Base-by-base conservation (phyloP, 2,113 vertebrate genomes). In the Coptodon bakossiorum region DNA sequence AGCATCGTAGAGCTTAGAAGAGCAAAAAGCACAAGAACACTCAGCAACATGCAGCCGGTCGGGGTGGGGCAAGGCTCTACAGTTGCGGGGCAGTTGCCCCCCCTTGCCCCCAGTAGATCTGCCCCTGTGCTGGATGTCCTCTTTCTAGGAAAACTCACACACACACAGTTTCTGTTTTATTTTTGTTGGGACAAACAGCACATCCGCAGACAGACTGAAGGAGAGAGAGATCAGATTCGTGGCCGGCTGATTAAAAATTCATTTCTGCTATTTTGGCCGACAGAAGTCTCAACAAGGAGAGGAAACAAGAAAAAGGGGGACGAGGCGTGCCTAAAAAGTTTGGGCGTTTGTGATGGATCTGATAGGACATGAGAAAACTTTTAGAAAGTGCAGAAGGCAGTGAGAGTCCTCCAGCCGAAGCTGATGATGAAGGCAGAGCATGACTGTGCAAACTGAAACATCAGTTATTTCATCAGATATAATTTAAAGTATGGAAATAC, bases 191-290 rank as follows among this genome's bases (percentile, higher is more conserved):
- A 83, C 80, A 78, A 88, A 80, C 81, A n/a, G 48, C 76, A 9
- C 10, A 8, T 80, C 38, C 3, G 2, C 8, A 59, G 12, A 66
- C 38, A 56, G 13, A n/a, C 40, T 38, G n/a, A 54, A 80, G 24
- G 76, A 86, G 82, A 83, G 27, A 17, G 27, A 68, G 85, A 89
- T 92, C 86, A 66, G 85, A 81, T 90, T 95, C 34, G n/a, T 29
- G 38, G 45, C n/a, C 3, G 5, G 71, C 71, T 84, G 61, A 95
- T 96, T 92, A 94, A 95, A 94, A 88, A 94, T 95, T 90, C 1
- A 95, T 91, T 48, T 66, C 11, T 53, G 53, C 68, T 92, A 82
- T 94, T 92, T 92, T 88, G 80, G 90, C 81, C 10, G 45, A 83
- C 71, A 56, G 36, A 90, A 59, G 29, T 53, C 19, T 59, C 5